Evolutionary conservation across 2,797 vertebrate species (phyloP).

Genomic region (Sciaenops ocellatus): DNA sequence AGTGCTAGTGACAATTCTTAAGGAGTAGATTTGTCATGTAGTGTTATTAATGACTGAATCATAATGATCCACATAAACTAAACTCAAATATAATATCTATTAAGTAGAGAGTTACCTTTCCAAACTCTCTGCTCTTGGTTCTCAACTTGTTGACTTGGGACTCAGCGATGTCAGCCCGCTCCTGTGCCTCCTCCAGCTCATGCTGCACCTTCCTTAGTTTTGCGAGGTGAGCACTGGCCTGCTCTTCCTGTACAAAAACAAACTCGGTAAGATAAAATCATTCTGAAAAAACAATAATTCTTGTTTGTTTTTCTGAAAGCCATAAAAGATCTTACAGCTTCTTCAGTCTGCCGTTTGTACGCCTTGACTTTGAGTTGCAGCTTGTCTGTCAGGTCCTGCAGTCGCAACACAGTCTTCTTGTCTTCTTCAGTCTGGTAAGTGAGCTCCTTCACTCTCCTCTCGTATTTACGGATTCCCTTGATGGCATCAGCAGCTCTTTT

Average conservation of each 20-base stretch:
- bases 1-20: too few species aligned
- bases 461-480: conserved; percentile 65
- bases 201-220: conserved; percentile 70
- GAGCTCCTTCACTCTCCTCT: conserved; percentile 66
- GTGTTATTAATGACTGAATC: background rate
- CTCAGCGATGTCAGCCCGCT: conserved; percentile 66
- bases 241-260: conserved; percentile 58
- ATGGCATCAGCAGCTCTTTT: conserved; percentile 80
- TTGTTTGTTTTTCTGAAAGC: background rate
- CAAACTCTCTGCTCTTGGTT: conserved; percentile 76
- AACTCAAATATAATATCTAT: background rate
- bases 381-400: conserved; percentile 90
- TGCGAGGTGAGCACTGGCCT: conserved; percentile 50
- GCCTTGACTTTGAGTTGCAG: conserved; percentile 90
- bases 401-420: conserved; percentile 87
- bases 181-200: conserved; percentile 70
- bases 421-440: conserved; percentile 86
- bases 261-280: background rate
- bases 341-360: conserved; percentile 90
- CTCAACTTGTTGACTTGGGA: conserved; percentile 71
- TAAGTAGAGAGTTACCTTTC: conserved; percentile 67
- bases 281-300: background rate
- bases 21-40: too few species aligned
- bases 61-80: background rate
- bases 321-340: conserved; percentile 83